Conservation (phyloP, 2,888 invertebrate species). For the Epinotia bilunana region DNA sequence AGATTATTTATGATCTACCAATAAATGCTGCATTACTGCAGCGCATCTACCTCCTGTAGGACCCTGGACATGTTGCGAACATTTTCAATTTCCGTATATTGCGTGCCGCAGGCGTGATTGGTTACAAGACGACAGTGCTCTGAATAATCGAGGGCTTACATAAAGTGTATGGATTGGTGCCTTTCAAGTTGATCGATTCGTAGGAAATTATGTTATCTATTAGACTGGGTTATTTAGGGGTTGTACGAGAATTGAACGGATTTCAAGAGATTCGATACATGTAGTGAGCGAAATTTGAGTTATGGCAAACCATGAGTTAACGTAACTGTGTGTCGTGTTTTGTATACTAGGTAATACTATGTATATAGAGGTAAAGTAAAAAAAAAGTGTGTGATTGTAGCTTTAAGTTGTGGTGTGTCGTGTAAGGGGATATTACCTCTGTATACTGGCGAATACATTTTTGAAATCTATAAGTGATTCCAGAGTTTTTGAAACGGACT, state of each 20-base stretch:
- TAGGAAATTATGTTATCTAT: constrained; percentile 38
- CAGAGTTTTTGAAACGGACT: too few species aligned
- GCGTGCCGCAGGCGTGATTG: constrained; percentile 43
- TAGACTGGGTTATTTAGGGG: constrained; percentile 1
- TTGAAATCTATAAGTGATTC: too few species aligned
- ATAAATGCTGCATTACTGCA: constrained; percentile 4
- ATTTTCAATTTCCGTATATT: constrained; percentile 45
- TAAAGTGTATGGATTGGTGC: constrained; percentile 33
- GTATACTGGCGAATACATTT: too few species aligned
- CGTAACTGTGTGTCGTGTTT: not conserved
- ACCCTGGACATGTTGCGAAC: constrained; percentile 41
- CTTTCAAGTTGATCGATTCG: constrained; percentile 28
- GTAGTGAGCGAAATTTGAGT: not conserved
- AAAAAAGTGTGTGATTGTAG: too few species aligned
- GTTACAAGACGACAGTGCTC: constrained; percentile 32
- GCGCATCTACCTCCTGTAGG: not conserved
- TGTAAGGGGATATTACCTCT: too few species aligned
- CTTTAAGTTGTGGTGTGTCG: too few species aligned
- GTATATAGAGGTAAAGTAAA: too few species aligned
- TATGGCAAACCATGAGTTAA: constrained; percentile 1
- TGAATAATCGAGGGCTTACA: constrained; percentile 39
- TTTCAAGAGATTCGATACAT: too few species aligned
- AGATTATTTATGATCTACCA: too few species aligned
- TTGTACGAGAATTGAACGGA: constrained; percentile 1
- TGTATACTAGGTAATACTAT: too few species aligned